Percentiles rank a stretch among this genome's conserved stretches.
Conservation (phyloP, 2,797 vertebrate genomes). For the Otolemur crassicaudatus region DNA sequence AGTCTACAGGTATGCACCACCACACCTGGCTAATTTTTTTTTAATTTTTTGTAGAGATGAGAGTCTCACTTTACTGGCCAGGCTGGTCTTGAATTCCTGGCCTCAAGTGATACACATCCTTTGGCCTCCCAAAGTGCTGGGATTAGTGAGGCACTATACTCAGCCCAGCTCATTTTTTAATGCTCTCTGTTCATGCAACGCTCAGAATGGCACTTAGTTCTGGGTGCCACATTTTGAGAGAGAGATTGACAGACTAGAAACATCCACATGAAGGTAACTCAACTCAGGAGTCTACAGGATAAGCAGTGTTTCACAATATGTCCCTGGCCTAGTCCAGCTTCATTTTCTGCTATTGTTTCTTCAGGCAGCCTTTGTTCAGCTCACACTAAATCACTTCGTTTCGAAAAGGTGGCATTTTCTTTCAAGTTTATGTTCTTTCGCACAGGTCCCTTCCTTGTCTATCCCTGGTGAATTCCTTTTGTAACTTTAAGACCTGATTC, state of each 20-base stretch:
- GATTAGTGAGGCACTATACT: background rate
- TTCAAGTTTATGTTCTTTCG: background rate
- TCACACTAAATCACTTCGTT: background rate
- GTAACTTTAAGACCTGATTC: background rate
- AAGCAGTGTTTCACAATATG: background rate
- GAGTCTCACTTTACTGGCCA: background rate
- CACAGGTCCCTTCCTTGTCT: background rate
- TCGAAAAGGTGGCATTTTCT: background rate
- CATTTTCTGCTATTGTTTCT: background rate
- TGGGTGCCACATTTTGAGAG: background rate
- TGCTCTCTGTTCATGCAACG: background rate
- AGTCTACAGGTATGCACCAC: background rate
- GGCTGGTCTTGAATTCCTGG: background rate
- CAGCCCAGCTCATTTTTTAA: background rate
- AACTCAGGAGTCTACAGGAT: background rate
- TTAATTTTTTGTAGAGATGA: background rate
- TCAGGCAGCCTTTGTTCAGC: background rate
- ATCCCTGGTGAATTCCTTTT: slow-evolving; percentile 2
- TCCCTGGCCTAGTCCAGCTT: background rate
- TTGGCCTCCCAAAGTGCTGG: background rate
- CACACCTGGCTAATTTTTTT: background rate
- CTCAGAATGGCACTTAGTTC: background rate
- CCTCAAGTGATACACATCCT: background rate
- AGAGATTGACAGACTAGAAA: background rate
- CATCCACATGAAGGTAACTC: background rate